These are phyloP conservation scores for Sepioteuthis lessoniana DNA, from an alignment of 2,888 invertebrate genomes.

Conservation along the genomic window DNA sequence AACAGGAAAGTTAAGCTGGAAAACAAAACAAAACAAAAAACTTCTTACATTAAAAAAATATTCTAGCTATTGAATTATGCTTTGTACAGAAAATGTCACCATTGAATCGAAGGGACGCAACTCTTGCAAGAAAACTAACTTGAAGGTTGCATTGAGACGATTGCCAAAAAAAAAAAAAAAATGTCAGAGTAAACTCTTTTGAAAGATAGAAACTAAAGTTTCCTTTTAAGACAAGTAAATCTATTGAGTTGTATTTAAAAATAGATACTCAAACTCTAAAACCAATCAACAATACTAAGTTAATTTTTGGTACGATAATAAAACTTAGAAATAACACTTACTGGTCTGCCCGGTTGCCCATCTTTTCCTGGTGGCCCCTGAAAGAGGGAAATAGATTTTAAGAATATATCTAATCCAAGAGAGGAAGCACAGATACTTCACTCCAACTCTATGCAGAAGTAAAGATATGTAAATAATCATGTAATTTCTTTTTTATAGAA, in stretches of 20 bases:
- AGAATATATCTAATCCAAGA: too few relatives aligned
- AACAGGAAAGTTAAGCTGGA: not conserved
- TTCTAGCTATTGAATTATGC: not conserved
- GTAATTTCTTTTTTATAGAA: too few relatives aligned
- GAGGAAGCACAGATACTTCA: too few relatives aligned
- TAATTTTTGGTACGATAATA: not conserved
- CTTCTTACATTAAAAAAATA: not conserved
- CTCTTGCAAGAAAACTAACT: not conserved
- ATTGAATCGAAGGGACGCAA: not conserved
- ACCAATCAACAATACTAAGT: not conserved
- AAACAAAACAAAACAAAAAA: not conserved
- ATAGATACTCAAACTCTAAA: not conserved
- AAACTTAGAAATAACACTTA: conserved; percentile 14
- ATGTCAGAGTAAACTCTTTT: not conserved
- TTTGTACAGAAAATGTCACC: not conserved
- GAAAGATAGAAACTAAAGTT: not conserved
- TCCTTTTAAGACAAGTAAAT: not conserved
- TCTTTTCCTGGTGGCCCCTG: conserved; percentile 46
- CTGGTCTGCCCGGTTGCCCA: conserved; percentile 39
- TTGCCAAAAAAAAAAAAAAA: not conserved
- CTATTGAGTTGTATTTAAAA: too few relatives aligned
- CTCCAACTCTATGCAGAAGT: too few relatives aligned
- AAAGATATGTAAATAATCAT: too few relatives aligned
- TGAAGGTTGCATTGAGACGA: not conserved
- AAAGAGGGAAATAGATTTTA: not conserved